Evolutionary conservation across 2,888 invertebrate species (phyloP), one percentile per base, ranked within the genome.

Genomic region (Lepetodrilus schrolli): DNA sequence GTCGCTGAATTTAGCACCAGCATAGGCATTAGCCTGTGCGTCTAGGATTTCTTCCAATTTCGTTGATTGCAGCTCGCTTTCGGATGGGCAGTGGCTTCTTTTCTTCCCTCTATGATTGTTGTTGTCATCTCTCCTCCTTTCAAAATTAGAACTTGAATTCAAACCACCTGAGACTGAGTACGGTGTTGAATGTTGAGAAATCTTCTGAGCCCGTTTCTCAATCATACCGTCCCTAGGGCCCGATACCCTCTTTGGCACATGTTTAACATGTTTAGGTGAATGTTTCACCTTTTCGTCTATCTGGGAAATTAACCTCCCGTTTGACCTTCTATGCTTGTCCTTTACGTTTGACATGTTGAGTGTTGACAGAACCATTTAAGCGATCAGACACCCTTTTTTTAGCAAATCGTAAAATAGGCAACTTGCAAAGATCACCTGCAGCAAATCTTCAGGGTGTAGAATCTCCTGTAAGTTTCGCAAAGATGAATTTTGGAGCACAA

Each of bases 1-100:
- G 83, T 95, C 95, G 87, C 94, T 95, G 92, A 95, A 95, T 91
- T 95, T 95, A 89, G 95, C 94, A 88, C 94, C 95, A 80, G 95
- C 95, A 78, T 90, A 91, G 50, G 85, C 84, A 77, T 65, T 38
- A 13, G 68, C 38, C 68, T 68, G 38, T 47, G 48, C 51, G 36
- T 70, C 51, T 36, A 49, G 70, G 50, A 47, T 70, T 36, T 36
- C 36, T 26, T 30, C 51, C 30, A 70, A 36, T 20, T 13, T 49
- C 66, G 26, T 37, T 66, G 38, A 66, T 37, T 66, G 66, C 66
- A 43, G 20, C 37, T 66, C 43, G 23, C 66, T 43, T 50, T 43
- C 47, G 38, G 68, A 68, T 30, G 68, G 68, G 68, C 68, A 68
- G 21, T 47, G 68, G 26, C 43, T 26, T 34, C 51, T 49, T 20